Evolutionary conservation across 2,797 vertebrate species (phyloP).

Genomic region (Sebastes trivittatus): DNA sequence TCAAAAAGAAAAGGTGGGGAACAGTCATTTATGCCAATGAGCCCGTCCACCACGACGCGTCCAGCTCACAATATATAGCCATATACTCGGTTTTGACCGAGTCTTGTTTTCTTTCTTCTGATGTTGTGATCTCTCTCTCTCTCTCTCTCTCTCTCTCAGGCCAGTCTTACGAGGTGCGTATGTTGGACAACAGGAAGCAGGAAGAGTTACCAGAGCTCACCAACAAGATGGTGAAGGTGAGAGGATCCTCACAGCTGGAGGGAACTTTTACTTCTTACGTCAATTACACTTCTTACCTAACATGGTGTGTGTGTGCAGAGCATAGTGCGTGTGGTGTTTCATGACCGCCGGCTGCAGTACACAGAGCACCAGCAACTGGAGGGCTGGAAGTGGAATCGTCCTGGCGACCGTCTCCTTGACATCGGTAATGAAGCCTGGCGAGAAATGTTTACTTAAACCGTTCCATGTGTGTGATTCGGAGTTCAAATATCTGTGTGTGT

Average conservation of each 20-base stretch:
- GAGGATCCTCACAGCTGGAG: conserved; percentile 23
- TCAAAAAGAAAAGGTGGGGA: too few species aligned
- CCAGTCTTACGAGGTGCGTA: conserved; percentile 97
- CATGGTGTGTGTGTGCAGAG: conserved; percentile 71
- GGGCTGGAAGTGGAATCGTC: conserved; percentile 88
- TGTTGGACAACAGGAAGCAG: conserved; percentile 95
- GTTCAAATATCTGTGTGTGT: conserved; percentile 32
- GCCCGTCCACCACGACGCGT: too few species aligned
- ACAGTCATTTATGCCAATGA: too few species aligned
- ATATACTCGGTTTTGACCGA: too few species aligned
- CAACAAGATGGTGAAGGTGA: conserved; percentile 96
- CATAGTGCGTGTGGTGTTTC: conserved; percentile 84
- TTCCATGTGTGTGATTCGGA: not conserved
- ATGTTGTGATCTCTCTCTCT: not conserved
- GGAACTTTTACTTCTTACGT: not conserved
- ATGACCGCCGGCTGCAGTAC: conserved; percentile 86
- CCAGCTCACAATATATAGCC: too few species aligned
- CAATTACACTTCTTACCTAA: not conserved
- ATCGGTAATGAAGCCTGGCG: conserved; percentile 74
- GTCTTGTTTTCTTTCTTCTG: not conserved
- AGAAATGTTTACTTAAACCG: conserved; percentile 19
- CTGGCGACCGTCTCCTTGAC: conserved; percentile 88
- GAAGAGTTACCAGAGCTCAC: conserved; percentile 92
- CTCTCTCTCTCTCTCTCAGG: conserved; percentile 77
- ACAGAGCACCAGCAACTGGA: conserved; percentile 90